phyloP scores from a whole-genome alignment of 2,888 invertebrate species.

The Pecten maximus region DNA sequence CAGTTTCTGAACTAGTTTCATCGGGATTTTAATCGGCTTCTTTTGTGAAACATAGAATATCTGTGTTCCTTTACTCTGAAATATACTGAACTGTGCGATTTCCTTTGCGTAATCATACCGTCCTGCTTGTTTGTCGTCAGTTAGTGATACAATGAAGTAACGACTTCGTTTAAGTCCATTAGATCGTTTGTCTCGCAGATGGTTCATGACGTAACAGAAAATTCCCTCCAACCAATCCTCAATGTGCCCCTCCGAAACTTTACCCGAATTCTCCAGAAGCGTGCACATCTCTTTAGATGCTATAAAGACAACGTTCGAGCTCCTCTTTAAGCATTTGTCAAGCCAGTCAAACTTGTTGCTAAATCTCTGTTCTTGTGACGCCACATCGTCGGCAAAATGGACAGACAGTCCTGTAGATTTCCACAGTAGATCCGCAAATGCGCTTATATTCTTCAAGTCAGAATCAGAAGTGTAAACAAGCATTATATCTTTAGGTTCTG shows the following conservation, averaged over 20 bases:
- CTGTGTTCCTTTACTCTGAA: background rate
- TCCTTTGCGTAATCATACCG: background rate
- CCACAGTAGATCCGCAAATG: background rate
- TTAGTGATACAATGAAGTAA: background rate
- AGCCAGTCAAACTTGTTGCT: slow-evolving; percentile 11
- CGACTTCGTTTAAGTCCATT: background rate
- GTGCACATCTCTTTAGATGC: background rate
- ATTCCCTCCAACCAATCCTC: background rate
- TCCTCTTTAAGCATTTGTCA: background rate
- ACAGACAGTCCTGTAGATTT: background rate
- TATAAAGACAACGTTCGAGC: background rate
- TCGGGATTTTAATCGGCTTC: background rate
- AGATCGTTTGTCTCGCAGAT: background rate
- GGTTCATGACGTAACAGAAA: background rate
- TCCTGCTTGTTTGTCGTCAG: background rate
- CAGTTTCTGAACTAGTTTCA: background rate
- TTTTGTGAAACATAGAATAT: background rate
- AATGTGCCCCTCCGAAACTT: background rate
- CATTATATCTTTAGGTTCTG: background rate
- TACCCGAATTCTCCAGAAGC: background rate
- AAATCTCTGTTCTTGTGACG: background rate
- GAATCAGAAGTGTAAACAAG: background rate
- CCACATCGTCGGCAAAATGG: background rate
- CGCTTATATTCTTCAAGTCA: background rate
- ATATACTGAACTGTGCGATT: background rate